Evolutionary conservation across 2,888 invertebrate genomes (phyloP).

Genomic region (Lasioglossum vierecki): DNA sequence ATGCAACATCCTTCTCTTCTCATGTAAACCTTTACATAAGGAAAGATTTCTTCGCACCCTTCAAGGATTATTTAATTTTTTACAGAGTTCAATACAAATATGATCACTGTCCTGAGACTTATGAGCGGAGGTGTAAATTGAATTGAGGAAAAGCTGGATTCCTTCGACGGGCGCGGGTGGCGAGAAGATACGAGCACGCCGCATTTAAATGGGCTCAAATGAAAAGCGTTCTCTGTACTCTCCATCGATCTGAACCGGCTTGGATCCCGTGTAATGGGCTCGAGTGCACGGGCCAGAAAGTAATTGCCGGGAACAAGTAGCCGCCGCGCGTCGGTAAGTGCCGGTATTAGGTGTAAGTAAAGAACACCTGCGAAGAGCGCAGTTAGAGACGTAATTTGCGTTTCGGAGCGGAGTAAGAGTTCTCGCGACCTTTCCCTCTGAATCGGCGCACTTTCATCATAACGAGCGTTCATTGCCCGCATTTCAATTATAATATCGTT

Average conservation of each 20-base stretch:
- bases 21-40: too few relatives aligned
- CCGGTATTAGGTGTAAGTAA: constrained; percentile 38
- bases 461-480: constrained; percentile 30
- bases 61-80: too few relatives aligned
- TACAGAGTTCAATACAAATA: too few relatives aligned
- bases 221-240: constrained; percentile 14
- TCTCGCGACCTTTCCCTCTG: not conserved
- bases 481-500: not conserved
- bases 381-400: constrained; percentile 35
- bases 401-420: not conserved
- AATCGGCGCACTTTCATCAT: constrained; percentile 34
- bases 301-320: constrained; percentile 30
- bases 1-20: too few relatives aligned
- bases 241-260: constrained; percentile 28
- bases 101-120: too few relatives aligned
- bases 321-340: constrained; percentile 13
- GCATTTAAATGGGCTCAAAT: constrained; percentile 14
- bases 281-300: constrained; percentile 25
- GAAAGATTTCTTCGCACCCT: too few relatives aligned
- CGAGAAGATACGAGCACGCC: not conserved
- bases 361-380: constrained; percentile 32
- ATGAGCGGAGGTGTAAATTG: too few relatives aligned
- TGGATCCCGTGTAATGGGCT: constrained; percentile 9
- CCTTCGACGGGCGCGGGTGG: too few relatives aligned
- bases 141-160: not conserved